phyloP scores from a whole-genome alignment of 2,888 invertebrate species.

The Mimachlamys varia region DNA sequence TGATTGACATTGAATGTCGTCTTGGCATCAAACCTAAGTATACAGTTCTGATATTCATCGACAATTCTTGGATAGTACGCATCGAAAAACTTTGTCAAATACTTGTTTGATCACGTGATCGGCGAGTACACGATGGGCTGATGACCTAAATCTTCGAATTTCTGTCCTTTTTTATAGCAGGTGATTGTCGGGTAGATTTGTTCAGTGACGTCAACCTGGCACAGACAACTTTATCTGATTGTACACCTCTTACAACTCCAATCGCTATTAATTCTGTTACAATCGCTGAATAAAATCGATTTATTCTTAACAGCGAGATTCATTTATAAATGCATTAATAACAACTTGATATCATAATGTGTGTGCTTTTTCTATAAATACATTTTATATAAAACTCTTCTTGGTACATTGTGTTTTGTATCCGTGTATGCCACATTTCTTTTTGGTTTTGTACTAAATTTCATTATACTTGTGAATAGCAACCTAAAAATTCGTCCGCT shows the following conservation, averaged over 20 bases:
- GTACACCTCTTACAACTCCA: not conserved
- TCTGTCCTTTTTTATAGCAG: not conserved
- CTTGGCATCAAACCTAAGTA: not conserved
- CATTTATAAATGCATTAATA: too few relatives aligned
- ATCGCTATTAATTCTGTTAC: not conserved
- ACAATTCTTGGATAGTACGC: not conserved
- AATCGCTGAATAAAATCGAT: not conserved
- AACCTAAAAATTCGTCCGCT: not conserved
- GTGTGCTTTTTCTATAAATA: too few relatives aligned
- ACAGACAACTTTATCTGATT: not conserved
- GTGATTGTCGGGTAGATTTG: not conserved
- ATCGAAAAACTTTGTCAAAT: not conserved
- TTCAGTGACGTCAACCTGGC: not conserved
- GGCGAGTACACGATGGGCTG: not conserved
- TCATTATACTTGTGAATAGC: not conserved
- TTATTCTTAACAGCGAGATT: not conserved
- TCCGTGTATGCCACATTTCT: too few relatives aligned
- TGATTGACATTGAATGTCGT: too few relatives aligned
- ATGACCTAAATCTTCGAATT: not conserved
- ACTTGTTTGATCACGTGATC: not conserved
- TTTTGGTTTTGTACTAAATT: too few relatives aligned
- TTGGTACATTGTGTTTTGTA: too few relatives aligned
- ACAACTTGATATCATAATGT: too few relatives aligned
- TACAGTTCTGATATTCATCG: not conserved
- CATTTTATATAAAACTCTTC: too few relatives aligned